Evolutionary conservation across 2,888 invertebrate genomes (phyloP), one percentile per base, ranked within the genome.

Genomic region (Mesorhabditis sp.): DNA sequence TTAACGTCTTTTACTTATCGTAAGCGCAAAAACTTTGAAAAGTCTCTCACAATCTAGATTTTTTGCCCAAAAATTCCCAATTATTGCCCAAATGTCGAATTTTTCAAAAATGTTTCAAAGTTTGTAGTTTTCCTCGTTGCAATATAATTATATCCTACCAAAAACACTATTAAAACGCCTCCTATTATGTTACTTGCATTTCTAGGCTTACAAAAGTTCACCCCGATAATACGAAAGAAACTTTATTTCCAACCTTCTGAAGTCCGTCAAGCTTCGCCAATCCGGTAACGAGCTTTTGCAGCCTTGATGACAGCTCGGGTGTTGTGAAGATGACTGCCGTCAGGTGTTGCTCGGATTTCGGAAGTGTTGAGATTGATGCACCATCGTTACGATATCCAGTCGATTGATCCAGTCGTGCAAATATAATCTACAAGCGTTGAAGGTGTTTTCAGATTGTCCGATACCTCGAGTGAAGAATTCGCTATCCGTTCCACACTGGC

Each of bases 401-500:
- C 41, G 28, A 15, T 10, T 15, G 7, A 13, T 43, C 5, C 3
- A 13, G 15, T 28, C 63, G 63, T 7, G 63, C 13, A 15, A 63
- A 28, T 7, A 28, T 7, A 10, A 15, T 15, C 45, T 13, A 66
- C 13, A 43, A 28, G 13, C 44, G 41, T 15, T 7, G 44, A 66
- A 66, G 45, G 15, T n/a, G 66, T 42, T 42, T 66, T 5, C 5
- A 28, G 43, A 45, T 10, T 44, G 5, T 66, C 5, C 7, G 28
- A 15, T 5, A 74, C 74, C 63, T 69, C 42, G 7, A 74, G 28
- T 62, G 68, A 67, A 4, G 72, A 45, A 5, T 72, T 42, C 45
- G 70, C 62, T n/a, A 74, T 74, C 58, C 68, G 71, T 67, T 75
- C 75, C 6, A 75, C 75, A 67, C 73, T 73, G 4, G 68, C 43